These are phyloP conservation scores for Caenorhabditis angaria DNA, from an alignment of 2,888 invertebrate species.

Conservation along the genomic window DNA sequence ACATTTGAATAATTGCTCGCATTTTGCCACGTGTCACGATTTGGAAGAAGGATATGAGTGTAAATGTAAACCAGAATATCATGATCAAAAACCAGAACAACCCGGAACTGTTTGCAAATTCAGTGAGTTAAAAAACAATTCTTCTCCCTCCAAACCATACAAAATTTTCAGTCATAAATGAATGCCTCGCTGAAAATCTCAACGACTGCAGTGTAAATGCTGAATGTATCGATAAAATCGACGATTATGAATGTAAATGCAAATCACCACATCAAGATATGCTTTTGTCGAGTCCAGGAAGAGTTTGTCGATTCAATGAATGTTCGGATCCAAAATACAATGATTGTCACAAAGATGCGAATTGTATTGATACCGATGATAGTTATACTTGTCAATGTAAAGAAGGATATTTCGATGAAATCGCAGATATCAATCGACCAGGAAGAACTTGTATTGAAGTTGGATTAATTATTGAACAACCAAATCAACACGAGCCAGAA, in stretches of 20 bases:
- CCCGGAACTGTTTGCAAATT: slow-evolving; percentile 67
- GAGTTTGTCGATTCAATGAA: slow-evolving; percentile 59
- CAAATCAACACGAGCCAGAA: slow-evolving; percentile 35
- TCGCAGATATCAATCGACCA: slow-evolving; percentile 53
- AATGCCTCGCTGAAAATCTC: slow-evolving; percentile 55
- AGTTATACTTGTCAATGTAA: slow-evolving; percentile 67
- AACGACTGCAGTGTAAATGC: slow-evolving; percentile 67
- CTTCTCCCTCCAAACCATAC: not conserved
- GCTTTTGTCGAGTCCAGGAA: slow-evolving; percentile 53
- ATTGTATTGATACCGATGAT: slow-evolving; percentile 69
- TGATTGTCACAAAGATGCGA: slow-evolving; percentile 65
- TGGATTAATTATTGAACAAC: slow-evolving; percentile 51
- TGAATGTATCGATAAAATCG: slow-evolving; percentile 67
- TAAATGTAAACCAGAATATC: slow-evolving; percentile 62
- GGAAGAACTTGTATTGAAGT: slow-evolving; percentile 64
- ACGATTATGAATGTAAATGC: slow-evolving; percentile 67
- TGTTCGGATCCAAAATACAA: slow-evolving; percentile 53
- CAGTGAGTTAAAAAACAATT: slow-evolving; percentile 43
- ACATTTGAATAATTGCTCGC: slow-evolving; percentile 66
- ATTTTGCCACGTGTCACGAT: slow-evolving; percentile 67
- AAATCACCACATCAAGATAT: slow-evolving; percentile 54
- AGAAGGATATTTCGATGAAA: slow-evolving; percentile 64
- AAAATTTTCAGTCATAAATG: slow-evolving; percentile 59
- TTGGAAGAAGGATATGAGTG: slow-evolving; percentile 65
- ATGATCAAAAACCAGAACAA: slow-evolving; percentile 55